Evolutionary conservation across 2,797 vertebrate species (phyloP).

Genomic region (Leptoclinus maculatus): DNA sequence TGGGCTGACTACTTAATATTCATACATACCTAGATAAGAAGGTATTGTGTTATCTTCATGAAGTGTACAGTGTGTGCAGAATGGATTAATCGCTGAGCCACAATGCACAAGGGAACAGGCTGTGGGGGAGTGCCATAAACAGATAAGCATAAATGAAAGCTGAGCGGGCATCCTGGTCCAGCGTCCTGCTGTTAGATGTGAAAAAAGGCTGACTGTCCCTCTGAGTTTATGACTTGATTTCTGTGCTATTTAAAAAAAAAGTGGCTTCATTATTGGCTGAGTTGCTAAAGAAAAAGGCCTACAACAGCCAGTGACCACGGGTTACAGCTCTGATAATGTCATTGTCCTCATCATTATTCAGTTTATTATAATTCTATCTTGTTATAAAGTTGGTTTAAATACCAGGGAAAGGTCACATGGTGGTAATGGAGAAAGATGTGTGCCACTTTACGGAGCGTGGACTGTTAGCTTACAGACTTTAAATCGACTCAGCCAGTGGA

Average conservation of each 20-base stretch:
- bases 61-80: slow-evolving; percentile 46
- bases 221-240: slow-evolving; percentile 33
- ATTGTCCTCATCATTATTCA: slow-evolving; percentile 41
- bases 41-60: slow-evolving; percentile 60
- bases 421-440: slow-evolving; percentile 29
- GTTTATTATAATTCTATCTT: slow-evolving; percentile 52
- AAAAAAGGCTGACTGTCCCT: slow-evolving; percentile 49
- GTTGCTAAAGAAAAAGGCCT: background rate
- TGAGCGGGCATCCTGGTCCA: background rate
- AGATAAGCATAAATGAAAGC: slow-evolving; percentile 60
- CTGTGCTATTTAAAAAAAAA: slow-evolving; percentile 17
- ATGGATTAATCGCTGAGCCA: slow-evolving; percentile 66
- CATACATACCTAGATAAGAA: slow-evolving; percentile 64
- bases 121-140: slow-evolving; percentile 53
- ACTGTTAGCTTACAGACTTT: slow-evolving; percentile 12
- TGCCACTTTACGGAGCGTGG: background rate
- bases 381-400: slow-evolving; percentile 64
- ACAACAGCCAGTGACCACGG: slow-evolving; percentile 18
- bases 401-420: slow-evolving; percentile 59
- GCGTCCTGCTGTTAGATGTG: slow-evolving; percentile 34
- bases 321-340: slow-evolving; percentile 50
- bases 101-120: slow-evolving; percentile 41
- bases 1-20: slow-evolving; percentile 57
- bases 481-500: slow-evolving; percentile 11
- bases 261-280: slow-evolving; percentile 16